Conservation (phyloP, 2,113 vertebrate species). For the Anser cygnoides region DNA sequence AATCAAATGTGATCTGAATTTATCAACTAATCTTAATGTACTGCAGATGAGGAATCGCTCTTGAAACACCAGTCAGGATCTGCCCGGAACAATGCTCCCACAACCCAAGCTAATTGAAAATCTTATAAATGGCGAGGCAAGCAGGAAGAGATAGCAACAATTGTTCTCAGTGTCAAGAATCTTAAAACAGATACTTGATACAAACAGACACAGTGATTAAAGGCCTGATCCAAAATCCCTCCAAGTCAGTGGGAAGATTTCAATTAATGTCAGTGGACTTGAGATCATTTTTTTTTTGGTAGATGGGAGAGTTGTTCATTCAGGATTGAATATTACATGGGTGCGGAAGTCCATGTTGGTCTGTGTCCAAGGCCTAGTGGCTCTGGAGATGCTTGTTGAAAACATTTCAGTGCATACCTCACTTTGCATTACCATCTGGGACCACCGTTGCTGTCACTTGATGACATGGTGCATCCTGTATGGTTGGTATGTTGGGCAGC, state of each 20-base stretch:
- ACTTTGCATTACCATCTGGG: neutral
- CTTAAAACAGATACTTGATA: neutral
- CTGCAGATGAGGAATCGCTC: neutral
- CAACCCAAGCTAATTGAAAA: neutral
- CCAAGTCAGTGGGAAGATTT: neutral
- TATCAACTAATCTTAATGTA: conserved; percentile 2
- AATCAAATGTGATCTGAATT: conserved; percentile 33
- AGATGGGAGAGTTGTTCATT: neutral
- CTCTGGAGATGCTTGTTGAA: neutral
- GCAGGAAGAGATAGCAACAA: neutral
- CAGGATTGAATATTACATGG: neutral
- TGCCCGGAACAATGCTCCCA: neutral
- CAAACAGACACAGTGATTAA: neutral
- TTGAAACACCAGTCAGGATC: neutral
- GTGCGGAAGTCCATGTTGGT: neutral
- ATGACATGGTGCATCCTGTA: accelerated
- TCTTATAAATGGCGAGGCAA: neutral
- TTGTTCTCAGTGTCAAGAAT: neutral
- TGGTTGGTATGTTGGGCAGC: neutral
- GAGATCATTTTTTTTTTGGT: neutral
- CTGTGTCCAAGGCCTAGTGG: neutral
- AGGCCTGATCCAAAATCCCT: neutral
- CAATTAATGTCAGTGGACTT: neutral
- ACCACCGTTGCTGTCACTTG: neutral
- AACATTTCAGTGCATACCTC: neutral